Percentiles rank a stretch among this genome's conserved stretches.
These are phyloP conservation scores for Phaonia tiefii DNA, from an alignment of 2,888 invertebrate species.

Conservation along the genomic window DNA sequence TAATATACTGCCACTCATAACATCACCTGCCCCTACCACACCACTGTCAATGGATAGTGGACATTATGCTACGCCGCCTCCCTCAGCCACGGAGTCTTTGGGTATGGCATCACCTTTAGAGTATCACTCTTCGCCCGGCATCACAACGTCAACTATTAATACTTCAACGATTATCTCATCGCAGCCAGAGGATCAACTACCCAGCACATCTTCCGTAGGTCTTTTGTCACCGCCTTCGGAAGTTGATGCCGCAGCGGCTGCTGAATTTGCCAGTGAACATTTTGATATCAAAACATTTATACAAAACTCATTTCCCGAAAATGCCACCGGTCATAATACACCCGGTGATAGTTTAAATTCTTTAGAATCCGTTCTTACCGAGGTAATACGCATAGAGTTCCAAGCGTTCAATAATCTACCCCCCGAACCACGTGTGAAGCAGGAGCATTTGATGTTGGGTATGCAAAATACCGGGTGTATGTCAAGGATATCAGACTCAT, in stretches of 20 bases:
- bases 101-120: conserved; percentile 47
- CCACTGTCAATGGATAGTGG: conserved; percentile 19
- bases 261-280: conserved; percentile 67
- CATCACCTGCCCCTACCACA: conserved; percentile 39
- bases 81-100: conserved; percentile 42
- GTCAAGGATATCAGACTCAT: conserved; percentile 47
- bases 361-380: conserved; percentile 91
- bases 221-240: conserved; percentile 58
- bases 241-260: conserved; percentile 52
- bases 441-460: conserved; percentile 70
- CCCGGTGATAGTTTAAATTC: conserved; percentile 80
- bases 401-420: conserved; percentile 82
- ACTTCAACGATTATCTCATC: conserved; percentile 20
- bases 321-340: conserved; percentile 67
- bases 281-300: conserved; percentile 73
- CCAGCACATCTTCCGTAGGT: conserved; percentile 70
- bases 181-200: conserved; percentile 71
- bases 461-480: conserved; percentile 6
- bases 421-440: conserved; percentile 72
- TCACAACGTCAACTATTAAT: conserved; percentile 33
- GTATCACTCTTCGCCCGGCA: conserved; percentile 33
- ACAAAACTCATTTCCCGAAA: conserved; percentile 69
- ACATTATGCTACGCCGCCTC: conserved; percentile 43
- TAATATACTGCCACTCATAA: conserved; percentile 4
- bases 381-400: conserved; percentile 92